Conservation (phyloP, 2,113 vertebrate genomes). For the Orcinus orca region DNA sequence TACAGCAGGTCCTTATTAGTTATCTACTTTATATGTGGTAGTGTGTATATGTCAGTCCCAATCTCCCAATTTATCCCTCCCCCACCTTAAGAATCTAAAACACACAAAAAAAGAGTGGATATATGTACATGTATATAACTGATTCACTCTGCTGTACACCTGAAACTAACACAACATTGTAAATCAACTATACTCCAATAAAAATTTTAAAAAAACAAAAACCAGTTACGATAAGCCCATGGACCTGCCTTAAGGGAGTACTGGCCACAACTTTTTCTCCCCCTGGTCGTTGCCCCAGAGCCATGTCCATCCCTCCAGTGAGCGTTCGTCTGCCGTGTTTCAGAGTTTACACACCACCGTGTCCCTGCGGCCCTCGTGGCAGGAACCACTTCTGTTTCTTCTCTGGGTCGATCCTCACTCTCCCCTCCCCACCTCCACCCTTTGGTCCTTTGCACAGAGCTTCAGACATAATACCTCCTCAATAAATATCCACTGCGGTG, state of each 20-base stretch:
- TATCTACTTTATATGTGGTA: too few species aligned
- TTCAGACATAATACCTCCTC: neutral
- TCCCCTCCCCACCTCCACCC: too few species aligned
- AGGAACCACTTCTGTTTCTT: neutral
- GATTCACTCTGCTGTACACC: too few species aligned
- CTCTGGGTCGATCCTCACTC: neutral
- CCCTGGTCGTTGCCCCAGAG: rapidly evolving
- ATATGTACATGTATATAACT: too few species aligned
- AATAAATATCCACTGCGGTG: rapidly evolving
- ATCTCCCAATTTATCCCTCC: too few species aligned
- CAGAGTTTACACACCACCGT: rapidly evolving
- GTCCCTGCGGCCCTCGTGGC: rapidly evolving
- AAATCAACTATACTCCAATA: too few species aligned
- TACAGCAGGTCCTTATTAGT: too few species aligned
- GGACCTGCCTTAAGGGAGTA: neutral
- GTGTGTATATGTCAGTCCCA: too few species aligned
- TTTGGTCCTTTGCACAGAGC: rapidly evolving
- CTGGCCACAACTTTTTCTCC: neutral
- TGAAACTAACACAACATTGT: too few species aligned
- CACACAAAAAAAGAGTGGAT: too few species aligned
- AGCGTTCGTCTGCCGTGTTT: neutral
- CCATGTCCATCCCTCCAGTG: rapidly evolving
- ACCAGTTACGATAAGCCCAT: neutral
- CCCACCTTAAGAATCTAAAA: too few species aligned
- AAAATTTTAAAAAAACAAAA: neutral